phyloP scores from a whole-genome alignment of 2,113 vertebrate genomes.

The Notechis scutatus region DNA sequence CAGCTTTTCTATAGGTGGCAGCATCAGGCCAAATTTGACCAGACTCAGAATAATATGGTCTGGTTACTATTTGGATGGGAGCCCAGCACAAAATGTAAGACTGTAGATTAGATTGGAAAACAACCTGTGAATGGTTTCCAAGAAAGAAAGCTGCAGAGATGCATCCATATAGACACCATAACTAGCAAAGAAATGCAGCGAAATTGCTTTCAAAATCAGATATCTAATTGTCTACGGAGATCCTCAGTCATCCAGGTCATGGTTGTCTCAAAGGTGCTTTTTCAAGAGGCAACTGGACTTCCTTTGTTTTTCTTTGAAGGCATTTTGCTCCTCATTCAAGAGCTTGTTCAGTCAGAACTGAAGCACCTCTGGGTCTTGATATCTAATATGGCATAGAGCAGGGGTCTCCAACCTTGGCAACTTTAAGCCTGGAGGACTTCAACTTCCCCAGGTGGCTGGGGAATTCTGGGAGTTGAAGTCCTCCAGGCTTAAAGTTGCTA shows the following conservation, averaged over 20 bases:
- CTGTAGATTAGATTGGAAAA: background rate
- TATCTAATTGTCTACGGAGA: background rate
- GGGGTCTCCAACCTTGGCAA: too few relatives aligned
- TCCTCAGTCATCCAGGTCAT: background rate
- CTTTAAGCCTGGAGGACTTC: too few relatives aligned
- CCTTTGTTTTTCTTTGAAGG: background rate
- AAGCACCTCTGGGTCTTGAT: background rate
- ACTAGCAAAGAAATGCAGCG: background rate
- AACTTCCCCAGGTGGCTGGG: too few relatives aligned
- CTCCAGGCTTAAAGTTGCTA: too few relatives aligned
- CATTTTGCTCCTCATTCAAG: background rate
- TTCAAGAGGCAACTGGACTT: background rate
- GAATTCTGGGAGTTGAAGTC: too few relatives aligned
- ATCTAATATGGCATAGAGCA: background rate
- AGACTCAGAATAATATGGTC: background rate
- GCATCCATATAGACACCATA: background rate
- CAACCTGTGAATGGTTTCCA: background rate
- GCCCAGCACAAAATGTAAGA: background rate
- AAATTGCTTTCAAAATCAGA: background rate
- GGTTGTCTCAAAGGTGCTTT: background rate
- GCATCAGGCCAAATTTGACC: background rate
- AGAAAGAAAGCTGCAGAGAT: background rate
- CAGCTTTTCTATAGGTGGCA: background rate
- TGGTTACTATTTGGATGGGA: background rate
- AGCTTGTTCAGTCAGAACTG: background rate